A percentile compares a stretch with the other conserved stretches of the same genome.
Evolutionary conservation across 2,113 vertebrate genomes (phyloP).

Genomic region (Sterna hirundo): DNA sequence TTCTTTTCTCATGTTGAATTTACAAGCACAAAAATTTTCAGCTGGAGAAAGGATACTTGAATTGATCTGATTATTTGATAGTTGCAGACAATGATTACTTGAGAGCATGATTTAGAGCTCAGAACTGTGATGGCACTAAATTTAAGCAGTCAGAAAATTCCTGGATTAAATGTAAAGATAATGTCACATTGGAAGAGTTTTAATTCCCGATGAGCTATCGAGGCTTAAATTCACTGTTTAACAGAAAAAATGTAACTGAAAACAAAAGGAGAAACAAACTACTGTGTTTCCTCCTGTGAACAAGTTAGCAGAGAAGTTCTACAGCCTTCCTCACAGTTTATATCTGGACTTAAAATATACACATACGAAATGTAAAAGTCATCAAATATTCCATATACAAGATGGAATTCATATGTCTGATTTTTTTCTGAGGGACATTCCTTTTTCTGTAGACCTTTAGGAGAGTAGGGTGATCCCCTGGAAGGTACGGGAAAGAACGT

Average conservation of each 20-base stretch:
- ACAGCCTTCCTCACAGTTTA: neutral
- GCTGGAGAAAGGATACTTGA: neutral
- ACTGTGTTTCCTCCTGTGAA: neutral
- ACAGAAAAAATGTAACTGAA: neutral
- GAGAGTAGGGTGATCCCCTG: neutral
- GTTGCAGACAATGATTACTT: neutral
- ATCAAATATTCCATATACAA: neutral
- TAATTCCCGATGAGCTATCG: neutral
- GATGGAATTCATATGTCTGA: neutral
- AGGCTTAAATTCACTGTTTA: neutral
- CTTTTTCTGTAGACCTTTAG: neutral
- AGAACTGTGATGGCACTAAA: neutral
- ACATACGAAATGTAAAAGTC: neutral
- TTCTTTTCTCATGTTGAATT: neutral
- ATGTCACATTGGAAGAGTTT: neutral
- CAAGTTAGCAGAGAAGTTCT: neutral
- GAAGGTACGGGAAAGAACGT: neutral
- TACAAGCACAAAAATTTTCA: neutral
- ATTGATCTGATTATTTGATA: neutral
- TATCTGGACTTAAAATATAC: neutral
- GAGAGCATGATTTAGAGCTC: neutral
- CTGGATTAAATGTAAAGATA: neutral
- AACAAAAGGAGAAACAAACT: neutral
- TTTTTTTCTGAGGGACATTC: neutral
- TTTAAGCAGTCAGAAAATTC: neutral